These are phyloP conservation scores for Cinclus cinclus DNA, from an alignment of 2,113 vertebrate genomes.

Conservation along the genomic window DNA sequence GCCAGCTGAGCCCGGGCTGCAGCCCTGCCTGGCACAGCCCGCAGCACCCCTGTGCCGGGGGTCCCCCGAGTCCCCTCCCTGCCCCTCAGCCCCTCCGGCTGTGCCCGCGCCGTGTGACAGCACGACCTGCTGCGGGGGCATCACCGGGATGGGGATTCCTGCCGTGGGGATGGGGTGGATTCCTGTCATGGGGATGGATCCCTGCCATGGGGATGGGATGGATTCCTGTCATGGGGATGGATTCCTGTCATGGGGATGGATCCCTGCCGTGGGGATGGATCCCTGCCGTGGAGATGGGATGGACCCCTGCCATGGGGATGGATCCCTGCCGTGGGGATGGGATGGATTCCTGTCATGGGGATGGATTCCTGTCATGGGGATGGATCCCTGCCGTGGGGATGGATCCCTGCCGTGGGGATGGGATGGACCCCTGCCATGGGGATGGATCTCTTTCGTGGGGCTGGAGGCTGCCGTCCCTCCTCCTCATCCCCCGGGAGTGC, in stretches of 20 bases:
- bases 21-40: neutral
- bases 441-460: neutral
- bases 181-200: neutral
- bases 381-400: neutral
- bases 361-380: neutral
- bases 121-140: neutral
- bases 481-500: neutral
- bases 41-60: fast-evolving
- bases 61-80: neutral
- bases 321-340: neutral
- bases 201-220: neutral
- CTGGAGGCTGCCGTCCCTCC: neutral
- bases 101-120: neutral
- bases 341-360: neutral
- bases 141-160: neutral
- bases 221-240: neutral
- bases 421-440: neutral
- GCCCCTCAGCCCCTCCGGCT: neutral
- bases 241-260: neutral
- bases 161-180: neutral
- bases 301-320: neutral
- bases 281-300: neutral
- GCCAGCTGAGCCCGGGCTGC: conserved; percentile 42
- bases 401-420: neutral
- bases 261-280: neutral